These are phyloP conservation scores for Phaedon cochleariae DNA, from an alignment of 2,888 invertebrate species.

Conservation along the genomic window DNA sequence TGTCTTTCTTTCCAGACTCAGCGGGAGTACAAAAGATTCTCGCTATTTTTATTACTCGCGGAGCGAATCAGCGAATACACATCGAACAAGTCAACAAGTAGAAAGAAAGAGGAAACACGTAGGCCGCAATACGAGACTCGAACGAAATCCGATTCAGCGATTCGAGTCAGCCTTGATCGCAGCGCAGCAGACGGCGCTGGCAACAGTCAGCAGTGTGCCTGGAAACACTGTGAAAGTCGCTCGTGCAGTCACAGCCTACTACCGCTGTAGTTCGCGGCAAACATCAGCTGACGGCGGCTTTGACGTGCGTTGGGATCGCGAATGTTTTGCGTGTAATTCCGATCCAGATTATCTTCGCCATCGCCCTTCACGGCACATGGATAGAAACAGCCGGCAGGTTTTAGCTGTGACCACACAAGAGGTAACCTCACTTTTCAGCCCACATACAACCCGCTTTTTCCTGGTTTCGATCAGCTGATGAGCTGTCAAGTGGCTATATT, in stretches of 20 bases:
- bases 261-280: slow-evolving; percentile 17
- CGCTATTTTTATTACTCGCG: slow-evolving; percentile 30
- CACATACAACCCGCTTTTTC: background rate
- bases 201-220: slow-evolving; percentile 25
- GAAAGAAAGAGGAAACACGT: slow-evolving; percentile 38
- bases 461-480: background rate
- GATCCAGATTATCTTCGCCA: slow-evolving; percentile 11
- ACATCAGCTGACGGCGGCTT: slow-evolving; percentile 40
- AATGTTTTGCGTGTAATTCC: slow-evolving; percentile 15
- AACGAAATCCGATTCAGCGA: slow-evolving; percentile 27
- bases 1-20: no score
- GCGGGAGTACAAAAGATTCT: slow-evolving; percentile 30
- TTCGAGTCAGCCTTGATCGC: slow-evolving; percentile 26
- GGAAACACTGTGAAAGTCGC: slow-evolving; percentile 14
- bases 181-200: no score
- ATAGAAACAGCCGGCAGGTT: slow-evolving; percentile 21
- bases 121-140: slow-evolving; percentile 31
- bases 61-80: slow-evolving; percentile 30
- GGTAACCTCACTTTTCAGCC: slow-evolving; percentile 16
- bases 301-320: background rate
- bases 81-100: slow-evolving; percentile 34
- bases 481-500: background rate
- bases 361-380: no score
- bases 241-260: background rate
- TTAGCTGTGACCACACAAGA: slow-evolving; percentile 16